Evolutionary conservation across 2,888 invertebrate species (phyloP).

Genomic region (Chloroclysta siterata): DNA sequence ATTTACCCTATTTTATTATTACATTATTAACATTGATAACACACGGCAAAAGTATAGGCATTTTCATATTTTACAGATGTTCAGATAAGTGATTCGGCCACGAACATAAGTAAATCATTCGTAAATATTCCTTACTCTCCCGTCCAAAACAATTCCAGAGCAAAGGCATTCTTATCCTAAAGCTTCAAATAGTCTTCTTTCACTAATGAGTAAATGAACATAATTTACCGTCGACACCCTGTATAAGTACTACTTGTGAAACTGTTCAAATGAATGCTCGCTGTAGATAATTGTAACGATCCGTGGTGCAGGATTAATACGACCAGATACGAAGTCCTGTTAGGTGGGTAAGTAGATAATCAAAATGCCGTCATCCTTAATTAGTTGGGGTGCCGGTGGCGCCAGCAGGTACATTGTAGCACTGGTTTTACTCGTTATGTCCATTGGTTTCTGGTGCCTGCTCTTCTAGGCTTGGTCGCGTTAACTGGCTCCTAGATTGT

Average conservation of each 20-base stretch:
- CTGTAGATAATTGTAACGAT: constrained; percentile 69
- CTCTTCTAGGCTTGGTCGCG: too few species aligned
- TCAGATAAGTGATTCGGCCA: too few species aligned
- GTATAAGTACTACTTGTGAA: constrained; percentile 36
- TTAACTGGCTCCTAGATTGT: too few species aligned
- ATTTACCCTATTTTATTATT: too few species aligned
- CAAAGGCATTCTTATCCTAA: too few species aligned
- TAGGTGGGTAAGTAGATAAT: constrained; percentile 75
- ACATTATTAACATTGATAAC: too few species aligned
- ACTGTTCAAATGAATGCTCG: constrained; percentile 61
- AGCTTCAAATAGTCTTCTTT: too few species aligned
- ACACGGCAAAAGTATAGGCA: too few species aligned
- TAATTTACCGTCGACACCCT: constrained; percentile 8
- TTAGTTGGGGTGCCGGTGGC: constrained; percentile 66
- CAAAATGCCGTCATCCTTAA: constrained; percentile 80
- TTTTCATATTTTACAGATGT: too few species aligned
- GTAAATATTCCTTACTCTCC: too few species aligned
- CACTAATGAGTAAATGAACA: background rate
- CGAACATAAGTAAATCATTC: too few species aligned
- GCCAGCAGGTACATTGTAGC: constrained; percentile 38
- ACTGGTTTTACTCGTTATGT: constrained; percentile 20
- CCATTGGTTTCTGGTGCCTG: background rate
- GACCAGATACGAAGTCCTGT: constrained; percentile 65
- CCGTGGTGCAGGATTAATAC: constrained; percentile 70
- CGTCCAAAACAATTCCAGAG: too few species aligned